Base-by-base conservation (phyloP, 2,888 invertebrate genomes). In the Drosophila eohydei region DNA sequence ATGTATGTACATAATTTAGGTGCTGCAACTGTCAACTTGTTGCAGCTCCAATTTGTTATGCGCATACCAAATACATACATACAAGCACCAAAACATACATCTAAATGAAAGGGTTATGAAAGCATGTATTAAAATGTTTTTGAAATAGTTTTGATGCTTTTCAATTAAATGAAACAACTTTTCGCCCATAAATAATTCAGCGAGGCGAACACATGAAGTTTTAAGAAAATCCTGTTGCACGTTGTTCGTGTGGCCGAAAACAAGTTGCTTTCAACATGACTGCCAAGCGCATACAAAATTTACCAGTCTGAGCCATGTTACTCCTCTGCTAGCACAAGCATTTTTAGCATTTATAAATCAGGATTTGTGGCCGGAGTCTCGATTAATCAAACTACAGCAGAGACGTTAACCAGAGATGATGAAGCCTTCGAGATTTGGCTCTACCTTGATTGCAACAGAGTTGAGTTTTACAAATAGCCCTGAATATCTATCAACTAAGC, bases 21-120 rank as follows among this genome's bases (percentile, higher is more conserved):
- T 48, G 59, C 43, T 44, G 34, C 51, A 40, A 21, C 21, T 21
- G 21, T 1, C 71, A 55, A 70, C 69, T 70, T 70, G 69, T 70
- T 70, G 69, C 69, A 48, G 70, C 48, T 36, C 11, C 48, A 51
- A 67, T 72, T 67, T 64, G 41, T 48, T 81, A 81, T 78, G 78
- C 58, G 81, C 78, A 78, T 78, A 78, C 55, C 32, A 46, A 68
- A 72, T 43, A 43, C 59, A 50, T 21, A 48, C 30, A 28, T 54
- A 50, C 30, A n/a, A 21, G 21, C 11, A 26, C 11, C 46, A 11
- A 36, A 11, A 36, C 11, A 9, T 7, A 34, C 21, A 43, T 11
- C 1, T 32, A 21, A 43, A 21, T 43, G 6, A 43, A 56, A 34
- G 14, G 56, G 56, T 34, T 41, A 56, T 56, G 56, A 41, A 36